Percentiles rank a stretch among this genome's conserved stretches.
These are phyloP conservation scores for Tachina fera DNA, from an alignment of 2,888 invertebrate species.

Conservation along the genomic window DNA sequence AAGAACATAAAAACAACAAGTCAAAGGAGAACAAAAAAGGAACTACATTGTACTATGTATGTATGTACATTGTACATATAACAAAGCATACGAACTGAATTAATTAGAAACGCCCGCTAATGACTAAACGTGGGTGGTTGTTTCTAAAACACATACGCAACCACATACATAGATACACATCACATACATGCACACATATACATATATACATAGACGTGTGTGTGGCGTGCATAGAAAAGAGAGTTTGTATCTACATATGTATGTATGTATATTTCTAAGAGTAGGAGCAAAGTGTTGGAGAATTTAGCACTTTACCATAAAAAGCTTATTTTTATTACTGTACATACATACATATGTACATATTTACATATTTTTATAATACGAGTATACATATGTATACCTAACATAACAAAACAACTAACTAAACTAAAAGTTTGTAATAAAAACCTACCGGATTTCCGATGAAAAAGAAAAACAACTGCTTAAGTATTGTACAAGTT, in stretches of 20 bases:
- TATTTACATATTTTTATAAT: not conserved
- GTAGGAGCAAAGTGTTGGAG: conserved; percentile 30
- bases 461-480: conserved; percentile 58
- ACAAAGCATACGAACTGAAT: conserved; percentile 52
- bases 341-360: not conserved
- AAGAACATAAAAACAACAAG: conserved; percentile 3
- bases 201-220: not conserved
- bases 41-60: too few species aligned
- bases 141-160: conserved; percentile 15
- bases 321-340: conserved; percentile 18
- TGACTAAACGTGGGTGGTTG: conserved; percentile 68
- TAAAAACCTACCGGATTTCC: conserved; percentile 71
- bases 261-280: conserved; percentile 4
- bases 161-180: not conserved
- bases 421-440: conserved; percentile 60
- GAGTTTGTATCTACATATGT: not conserved
- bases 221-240: not conserved
- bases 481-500: conserved; percentile 42
- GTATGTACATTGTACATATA: conserved; percentile 16
- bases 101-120: conserved; percentile 69
- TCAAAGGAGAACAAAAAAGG: conserved; percentile 21
- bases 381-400: not conserved
- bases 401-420: conserved; percentile 28
- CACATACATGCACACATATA: not conserved
- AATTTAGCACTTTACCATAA: conserved; percentile 56